These are phyloP conservation scores for Venturia canescens DNA, from an alignment of 1,140 invertebrate species.

Conservation along the genomic window DNA sequence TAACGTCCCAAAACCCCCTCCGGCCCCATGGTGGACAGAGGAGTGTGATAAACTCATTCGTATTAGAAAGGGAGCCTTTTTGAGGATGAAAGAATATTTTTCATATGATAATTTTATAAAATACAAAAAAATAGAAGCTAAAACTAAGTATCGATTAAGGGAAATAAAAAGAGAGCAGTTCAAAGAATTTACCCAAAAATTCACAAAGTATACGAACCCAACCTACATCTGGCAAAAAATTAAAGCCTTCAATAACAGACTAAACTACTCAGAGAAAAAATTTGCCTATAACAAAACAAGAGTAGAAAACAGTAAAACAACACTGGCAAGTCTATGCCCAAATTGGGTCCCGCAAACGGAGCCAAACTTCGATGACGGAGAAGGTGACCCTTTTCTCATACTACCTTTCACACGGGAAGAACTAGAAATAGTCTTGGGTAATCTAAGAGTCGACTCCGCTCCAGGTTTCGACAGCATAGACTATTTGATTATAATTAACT, in stretches of 20 bases:
- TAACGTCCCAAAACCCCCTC: not conserved
- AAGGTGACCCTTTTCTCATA: not conserved
- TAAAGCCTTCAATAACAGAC: slow-evolving; percentile 28
- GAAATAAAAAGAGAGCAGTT: slow-evolving; percentile 9
- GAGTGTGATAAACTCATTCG: slow-evolving; percentile 10
- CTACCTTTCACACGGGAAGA: slow-evolving; percentile 17
- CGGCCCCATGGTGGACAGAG: slow-evolving; percentile 27
- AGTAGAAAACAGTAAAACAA: not conserved
- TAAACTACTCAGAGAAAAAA: not conserved
- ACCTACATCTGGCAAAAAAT: not conserved
- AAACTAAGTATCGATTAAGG: not conserved
- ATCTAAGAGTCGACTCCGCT: not conserved
- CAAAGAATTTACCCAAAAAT: not conserved
- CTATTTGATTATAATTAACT: not conserved
- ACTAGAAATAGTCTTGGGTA: not conserved
- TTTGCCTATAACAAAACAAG: not conserved
- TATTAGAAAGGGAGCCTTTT: not conserved
- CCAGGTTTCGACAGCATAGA: slow-evolving; percentile 31
- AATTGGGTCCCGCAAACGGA: not conserved
- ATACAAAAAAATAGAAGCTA: slow-evolving; percentile 26
- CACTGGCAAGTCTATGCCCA: not conserved
- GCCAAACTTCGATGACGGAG: not conserved
- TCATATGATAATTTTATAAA: not conserved
- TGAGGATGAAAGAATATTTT: not conserved
- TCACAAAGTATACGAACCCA: not conserved